Evolutionary conservation across 2,888 invertebrate genomes (phyloP).

Genomic region (Oligia strigilis): DNA sequence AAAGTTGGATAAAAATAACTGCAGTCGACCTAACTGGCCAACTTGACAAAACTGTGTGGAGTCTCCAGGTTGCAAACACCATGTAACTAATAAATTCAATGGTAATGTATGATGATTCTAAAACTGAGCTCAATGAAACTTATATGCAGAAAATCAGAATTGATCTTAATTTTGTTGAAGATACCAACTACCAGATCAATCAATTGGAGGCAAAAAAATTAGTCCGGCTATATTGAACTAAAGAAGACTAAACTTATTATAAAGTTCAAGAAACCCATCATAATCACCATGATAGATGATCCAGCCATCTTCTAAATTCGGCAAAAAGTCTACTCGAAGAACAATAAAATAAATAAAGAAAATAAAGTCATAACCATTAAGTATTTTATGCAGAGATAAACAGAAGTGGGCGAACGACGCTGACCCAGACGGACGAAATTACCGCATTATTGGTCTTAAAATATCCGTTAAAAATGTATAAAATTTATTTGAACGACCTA

Average conservation of each 20-base stretch:
- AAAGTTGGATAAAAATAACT: background rate
- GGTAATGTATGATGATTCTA: background rate
- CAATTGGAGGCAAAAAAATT: background rate
- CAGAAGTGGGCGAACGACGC: constrained; percentile 32
- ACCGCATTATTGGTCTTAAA: constrained; percentile 45
- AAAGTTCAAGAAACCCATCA: background rate
- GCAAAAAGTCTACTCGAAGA: background rate
- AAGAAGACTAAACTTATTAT: background rate
- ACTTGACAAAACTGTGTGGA: background rate
- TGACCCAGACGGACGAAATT: constrained; percentile 57
- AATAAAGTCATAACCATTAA: constrained; percentile 37
- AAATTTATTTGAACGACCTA: constrained; percentile 36
- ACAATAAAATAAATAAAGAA: constrained; percentile 14
- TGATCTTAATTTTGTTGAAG: background rate
- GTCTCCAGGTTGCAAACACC: background rate
- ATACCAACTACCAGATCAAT: background rate
- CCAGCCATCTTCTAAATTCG: background rate
- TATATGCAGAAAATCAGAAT: background rate
- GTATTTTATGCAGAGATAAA: constrained; percentile 38
- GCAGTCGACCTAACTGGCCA: background rate
- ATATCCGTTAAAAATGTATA: constrained; percentile 28
- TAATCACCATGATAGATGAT: constrained; percentile 6
- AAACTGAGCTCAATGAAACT: background rate
- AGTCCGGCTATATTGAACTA: background rate
- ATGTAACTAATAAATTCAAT: background rate